phyloP scores from a whole-genome alignment of 2,113 vertebrate genomes.

The Andinoacara biseriatus region DNA sequence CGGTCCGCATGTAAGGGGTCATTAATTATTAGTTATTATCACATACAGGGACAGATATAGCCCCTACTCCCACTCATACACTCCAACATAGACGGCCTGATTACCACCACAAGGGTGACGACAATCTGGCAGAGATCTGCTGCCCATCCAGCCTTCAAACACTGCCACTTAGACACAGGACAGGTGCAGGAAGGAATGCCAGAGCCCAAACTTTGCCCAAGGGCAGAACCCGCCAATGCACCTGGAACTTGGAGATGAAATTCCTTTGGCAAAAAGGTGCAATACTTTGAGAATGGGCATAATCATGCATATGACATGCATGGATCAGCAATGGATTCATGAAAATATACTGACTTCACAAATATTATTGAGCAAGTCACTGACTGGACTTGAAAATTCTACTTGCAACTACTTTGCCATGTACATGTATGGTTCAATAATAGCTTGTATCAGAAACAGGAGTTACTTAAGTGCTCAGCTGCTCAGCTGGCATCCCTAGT shows the following conservation, averaged over 20 bases:
- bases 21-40: constrained; percentile 55
- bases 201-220: too few relatives aligned
- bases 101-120: too few relatives aligned
- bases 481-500: not conserved
- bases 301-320: not conserved
- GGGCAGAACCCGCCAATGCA: too few relatives aligned
- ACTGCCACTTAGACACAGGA: too few relatives aligned
- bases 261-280: constrained; percentile 40
- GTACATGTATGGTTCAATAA: not conserved
- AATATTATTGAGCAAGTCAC: not conserved
- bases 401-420: not conserved
- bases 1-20: constrained; percentile 44
- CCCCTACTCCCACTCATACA: not conserved
- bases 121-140: too few relatives aligned
- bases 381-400: not conserved
- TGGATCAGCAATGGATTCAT: too few relatives aligned
- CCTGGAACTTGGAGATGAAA: too few relatives aligned
- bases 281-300: constrained; percentile 13
- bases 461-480: not conserved
- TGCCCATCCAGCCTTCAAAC: too few relatives aligned
- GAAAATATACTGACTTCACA: not conserved
- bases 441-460: not conserved
- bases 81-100: too few relatives aligned
- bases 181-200: too few relatives aligned
- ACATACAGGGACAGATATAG: constrained; percentile 23